Evolutionary conservation across 2,113 vertebrate genomes (phyloP), one percentile per base, ranked within the genome.

Genomic region (Hippopotamus amphibius): DNA sequence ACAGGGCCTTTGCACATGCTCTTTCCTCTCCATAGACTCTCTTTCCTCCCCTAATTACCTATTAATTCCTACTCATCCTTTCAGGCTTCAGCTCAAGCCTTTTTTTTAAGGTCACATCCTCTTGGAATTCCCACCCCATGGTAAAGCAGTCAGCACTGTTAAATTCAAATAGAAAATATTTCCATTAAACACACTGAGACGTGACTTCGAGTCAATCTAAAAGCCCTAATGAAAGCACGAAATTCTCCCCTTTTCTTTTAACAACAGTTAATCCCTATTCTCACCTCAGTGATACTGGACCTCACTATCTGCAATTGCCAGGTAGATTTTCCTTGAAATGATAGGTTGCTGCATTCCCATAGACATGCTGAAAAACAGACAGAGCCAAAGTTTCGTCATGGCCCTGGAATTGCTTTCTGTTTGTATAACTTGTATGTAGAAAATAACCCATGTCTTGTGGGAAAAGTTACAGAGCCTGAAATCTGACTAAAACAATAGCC

Each of bases 151-250:
- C 61, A 85, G 48, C 28, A 88, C 80, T 43, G 50, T 76, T 88
- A 55, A 61, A 88, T 80, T 81, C 50, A 83, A 22, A 53, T 79
- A 30, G 72, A 90, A 93, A 96, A 82, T 53, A 83, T 41, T 59
- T 85, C 33, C 37, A 22, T 68, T 33, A 76, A 81, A 46, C 66
- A 85, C 14, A 57, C 7, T 24, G 24, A 93, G 66, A 57, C 76
- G n/a, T 80, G n/a, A 63, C 28, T 21, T n/a, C 55, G 17, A 48
- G 2, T 90, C 59, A 48, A 28, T 14, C 61, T 83, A 19, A 87
- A 89, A 59, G 6, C 30, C n/a, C 61, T 88, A 66, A 26, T 71
- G 33, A 33, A 87, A 90, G 5, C 24, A 59, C 19, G 55, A 14
- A 86, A 8, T 48, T 77, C 33, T 46, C 41, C 37, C 37, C 28